A percentile compares a stretch with the other conserved stretches of the same genome.
phyloP scores from a whole-genome alignment of 2,888 invertebrate species.

The Notodonta dromedarius region DNA sequence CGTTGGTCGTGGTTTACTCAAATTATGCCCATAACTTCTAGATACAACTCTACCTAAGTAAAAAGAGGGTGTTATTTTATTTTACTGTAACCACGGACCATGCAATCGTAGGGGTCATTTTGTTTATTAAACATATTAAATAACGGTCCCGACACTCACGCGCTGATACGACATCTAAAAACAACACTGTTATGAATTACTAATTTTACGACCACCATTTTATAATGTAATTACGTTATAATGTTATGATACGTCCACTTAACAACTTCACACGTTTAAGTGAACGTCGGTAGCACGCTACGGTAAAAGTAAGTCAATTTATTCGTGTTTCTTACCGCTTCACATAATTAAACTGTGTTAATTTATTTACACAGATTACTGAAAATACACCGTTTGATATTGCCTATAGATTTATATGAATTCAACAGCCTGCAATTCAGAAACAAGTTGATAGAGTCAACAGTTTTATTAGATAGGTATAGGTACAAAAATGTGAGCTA shows the following conservation, averaged over 20 bases:
- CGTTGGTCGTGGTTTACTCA: no score
- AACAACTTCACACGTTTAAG: constrained; percentile 64
- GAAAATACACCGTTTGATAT: not conserved
- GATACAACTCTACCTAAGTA: not conserved
- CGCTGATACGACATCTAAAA: constrained; percentile 77
- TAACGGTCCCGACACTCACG: constrained; percentile 58
- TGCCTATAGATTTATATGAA: not conserved
- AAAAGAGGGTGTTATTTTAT: not conserved
- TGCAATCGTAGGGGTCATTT: constrained; percentile 56
- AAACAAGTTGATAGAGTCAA: no score
- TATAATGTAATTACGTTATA: constrained; percentile 71
- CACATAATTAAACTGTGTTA: constrained; percentile 24
- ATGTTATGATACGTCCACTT: constrained; percentile 69
- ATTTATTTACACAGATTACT: constrained; percentile 17
- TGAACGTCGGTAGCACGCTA: constrained; percentile 36
- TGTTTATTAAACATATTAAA: constrained; percentile 66
- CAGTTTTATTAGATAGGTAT: no score
- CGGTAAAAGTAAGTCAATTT: constrained; percentile 34
- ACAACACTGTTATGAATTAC: constrained; percentile 79
- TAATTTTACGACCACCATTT: constrained; percentile 70
- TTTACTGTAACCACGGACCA: not conserved
- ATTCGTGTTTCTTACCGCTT: constrained; percentile 37
- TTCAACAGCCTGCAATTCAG: no score
- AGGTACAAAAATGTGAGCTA: not conserved
- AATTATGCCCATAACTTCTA: no score